phyloP scores from a whole-genome alignment of 2,888 invertebrate species.

The Morinoia aosen region DNA sequence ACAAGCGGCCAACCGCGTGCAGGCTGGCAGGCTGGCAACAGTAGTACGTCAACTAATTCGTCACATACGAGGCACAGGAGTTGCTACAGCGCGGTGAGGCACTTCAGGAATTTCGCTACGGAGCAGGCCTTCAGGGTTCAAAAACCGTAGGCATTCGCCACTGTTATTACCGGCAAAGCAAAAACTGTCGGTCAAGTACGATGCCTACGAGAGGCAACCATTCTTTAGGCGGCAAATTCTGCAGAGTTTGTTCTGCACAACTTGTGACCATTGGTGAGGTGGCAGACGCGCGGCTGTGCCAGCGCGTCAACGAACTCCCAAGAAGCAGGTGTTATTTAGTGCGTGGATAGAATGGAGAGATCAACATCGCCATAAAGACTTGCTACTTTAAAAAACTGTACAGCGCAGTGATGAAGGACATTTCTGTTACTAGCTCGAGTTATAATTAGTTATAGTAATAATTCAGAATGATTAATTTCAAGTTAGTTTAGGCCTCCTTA shows the following conservation, averaged over 20 bases:
- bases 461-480: too few species aligned
- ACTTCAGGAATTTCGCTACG: not conserved
- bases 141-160: constrained; percentile 10
- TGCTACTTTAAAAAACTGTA: not conserved
- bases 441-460: too few species aligned
- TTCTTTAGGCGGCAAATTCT: not conserved
- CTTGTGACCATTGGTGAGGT: not conserved
- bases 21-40: not conserved
- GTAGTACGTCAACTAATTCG: not conserved
- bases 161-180: not conserved
- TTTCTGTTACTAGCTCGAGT: not conserved
- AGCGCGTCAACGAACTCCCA: too few species aligned
- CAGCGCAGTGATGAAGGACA: not conserved
- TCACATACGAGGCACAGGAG: not conserved
- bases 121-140: not conserved
- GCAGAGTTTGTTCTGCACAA: not conserved
- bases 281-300: too few species aligned
- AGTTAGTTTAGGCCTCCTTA: too few species aligned
- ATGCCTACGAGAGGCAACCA: not conserved
- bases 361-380: not conserved
- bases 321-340: not conserved
- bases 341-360: not conserved
- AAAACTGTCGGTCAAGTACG: not conserved
- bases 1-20: not conserved
- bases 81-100: not conserved